Conservation (phyloP, 1,140 invertebrate species). For the Holcopasites calliopsidis region DNA sequence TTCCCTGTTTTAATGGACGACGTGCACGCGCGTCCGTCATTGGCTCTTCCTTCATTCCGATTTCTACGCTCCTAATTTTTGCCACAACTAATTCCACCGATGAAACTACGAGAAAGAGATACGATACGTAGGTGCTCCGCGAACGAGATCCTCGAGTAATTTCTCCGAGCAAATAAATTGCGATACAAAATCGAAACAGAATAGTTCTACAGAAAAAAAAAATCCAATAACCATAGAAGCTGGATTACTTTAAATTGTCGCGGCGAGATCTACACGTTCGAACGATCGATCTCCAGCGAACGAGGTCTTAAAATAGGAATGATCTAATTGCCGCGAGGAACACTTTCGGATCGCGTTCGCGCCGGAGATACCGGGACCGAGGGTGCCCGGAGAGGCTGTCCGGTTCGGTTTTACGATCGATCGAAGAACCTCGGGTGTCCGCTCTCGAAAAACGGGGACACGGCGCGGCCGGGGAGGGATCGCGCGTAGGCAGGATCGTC, state of each 20-base stretch:
- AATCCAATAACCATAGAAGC: too few relatives aligned
- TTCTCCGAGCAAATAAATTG: too few relatives aligned
- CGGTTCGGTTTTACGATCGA: constrained; percentile 4
- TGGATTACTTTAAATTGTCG: too few relatives aligned
- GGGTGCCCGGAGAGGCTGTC: constrained; percentile 5
- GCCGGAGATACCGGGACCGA: background rate
- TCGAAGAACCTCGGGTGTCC: constrained; percentile 7
- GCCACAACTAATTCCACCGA: background rate
- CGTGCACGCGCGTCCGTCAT: background rate
- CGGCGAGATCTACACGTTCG: too few relatives aligned
- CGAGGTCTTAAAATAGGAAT: background rate
- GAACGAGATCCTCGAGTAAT: too few relatives aligned
- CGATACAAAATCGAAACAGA: too few relatives aligned
- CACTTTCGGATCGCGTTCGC: background rate
- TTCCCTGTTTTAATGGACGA: background rate
- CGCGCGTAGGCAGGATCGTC: constrained; percentile 55
- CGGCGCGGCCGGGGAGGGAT: background rate
- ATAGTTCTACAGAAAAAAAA: too few relatives aligned
- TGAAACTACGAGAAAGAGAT: background rate
- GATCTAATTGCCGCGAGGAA: constrained; percentile 7
- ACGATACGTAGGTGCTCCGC: too few relatives aligned
- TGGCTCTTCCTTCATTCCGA: background rate
- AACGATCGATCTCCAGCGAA: too few relatives aligned
- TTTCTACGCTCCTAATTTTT: background rate
- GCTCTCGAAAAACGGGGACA: constrained; percentile 54